Percentiles rank a stretch among this genome's conserved stretches.
These are phyloP conservation scores for Gobio gobio DNA, from an alignment of 2,113 vertebrate genomes.

Conservation along the genomic window DNA sequence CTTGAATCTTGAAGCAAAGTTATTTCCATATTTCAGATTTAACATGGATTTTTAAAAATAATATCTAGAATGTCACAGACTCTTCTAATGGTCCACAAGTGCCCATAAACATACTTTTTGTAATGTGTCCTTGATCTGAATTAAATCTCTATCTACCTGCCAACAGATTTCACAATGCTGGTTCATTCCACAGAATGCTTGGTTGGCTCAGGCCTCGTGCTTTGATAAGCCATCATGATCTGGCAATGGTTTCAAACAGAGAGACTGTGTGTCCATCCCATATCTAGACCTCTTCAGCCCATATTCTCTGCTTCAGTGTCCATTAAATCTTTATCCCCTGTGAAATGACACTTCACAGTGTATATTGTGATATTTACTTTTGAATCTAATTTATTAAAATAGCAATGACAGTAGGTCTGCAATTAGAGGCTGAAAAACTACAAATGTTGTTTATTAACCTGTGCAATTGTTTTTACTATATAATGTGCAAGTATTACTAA, in stretches of 20 bases:
- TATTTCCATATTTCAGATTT: not conserved
- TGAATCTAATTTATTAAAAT: no score
- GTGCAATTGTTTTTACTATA: not conserved
- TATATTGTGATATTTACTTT: not conserved
- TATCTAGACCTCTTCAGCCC: conserved; percentile 41
- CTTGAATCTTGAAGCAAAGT: not conserved
- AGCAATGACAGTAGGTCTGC: no score
- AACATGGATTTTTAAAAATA: not conserved
- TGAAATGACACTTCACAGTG: not conserved
- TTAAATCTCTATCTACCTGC: conserved; percentile 44
- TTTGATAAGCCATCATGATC: conserved; percentile 70
- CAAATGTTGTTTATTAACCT: not conserved
- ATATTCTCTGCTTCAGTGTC: conserved; percentile 45
- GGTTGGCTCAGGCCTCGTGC: conserved; percentile 59
- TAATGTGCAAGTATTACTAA: not conserved
- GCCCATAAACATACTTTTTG: not conserved
- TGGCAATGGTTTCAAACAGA: conserved; percentile 63
- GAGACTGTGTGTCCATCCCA: conserved; percentile 44
- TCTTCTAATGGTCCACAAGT: not conserved
- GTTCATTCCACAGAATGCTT: conserved; percentile 62
- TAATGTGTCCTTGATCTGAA: not conserved
- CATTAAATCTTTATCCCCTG: not conserved
- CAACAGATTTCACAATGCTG: conserved; percentile 55
- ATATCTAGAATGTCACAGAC: not conserved
- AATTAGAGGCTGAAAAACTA: no score